These are phyloP conservation scores for Dusona sp. DNA, from an alignment of 2,888 invertebrate genomes.

Conservation along the genomic window DNA sequence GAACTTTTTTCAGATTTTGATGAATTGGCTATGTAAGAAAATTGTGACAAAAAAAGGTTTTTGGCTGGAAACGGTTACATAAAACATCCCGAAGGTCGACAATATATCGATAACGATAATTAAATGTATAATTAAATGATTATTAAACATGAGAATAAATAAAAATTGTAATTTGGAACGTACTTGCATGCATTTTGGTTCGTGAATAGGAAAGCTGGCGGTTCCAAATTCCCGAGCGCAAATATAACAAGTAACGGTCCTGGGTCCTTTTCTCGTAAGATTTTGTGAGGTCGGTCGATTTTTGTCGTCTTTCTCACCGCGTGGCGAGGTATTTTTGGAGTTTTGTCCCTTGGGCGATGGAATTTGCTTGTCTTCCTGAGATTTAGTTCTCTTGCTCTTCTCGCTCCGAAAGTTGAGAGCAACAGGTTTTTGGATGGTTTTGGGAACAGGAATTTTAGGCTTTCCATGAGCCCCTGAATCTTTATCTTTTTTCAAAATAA, in stretches of 20 bases:
- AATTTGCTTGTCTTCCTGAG: conserved; percentile 36
- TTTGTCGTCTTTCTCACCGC: conserved; percentile 19
- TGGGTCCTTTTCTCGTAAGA: conserved; percentile 73
- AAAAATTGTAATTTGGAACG: background rate
- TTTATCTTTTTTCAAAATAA: conserved; percentile 73
- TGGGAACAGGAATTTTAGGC: conserved; percentile 80
- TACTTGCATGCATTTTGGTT: conserved; percentile 88
- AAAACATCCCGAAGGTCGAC: background rate
- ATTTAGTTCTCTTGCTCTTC: conserved; percentile 72
- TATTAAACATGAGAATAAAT: background rate
- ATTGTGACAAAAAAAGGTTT: too few species aligned
- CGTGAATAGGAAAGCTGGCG: conserved; percentile 88
- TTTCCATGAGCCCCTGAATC: conserved; percentile 60
- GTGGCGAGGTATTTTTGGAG: conserved; percentile 32
- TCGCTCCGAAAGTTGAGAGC: conserved; percentile 85
- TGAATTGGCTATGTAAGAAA: too few species aligned
- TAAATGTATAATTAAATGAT: background rate
- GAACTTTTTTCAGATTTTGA: too few species aligned
- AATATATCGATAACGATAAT: background rate
- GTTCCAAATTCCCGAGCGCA: conserved; percentile 89
- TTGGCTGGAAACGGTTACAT: too few species aligned
- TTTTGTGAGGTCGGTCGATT: background rate
- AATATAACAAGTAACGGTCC: conserved; percentile 87
- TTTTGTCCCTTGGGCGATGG: conserved; percentile 36
- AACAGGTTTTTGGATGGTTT: conserved; percentile 86